Evolutionary conservation across 92 coral and sea anemone genomes (phyloP).

Genomic region (Bergia sp.): DNA sequence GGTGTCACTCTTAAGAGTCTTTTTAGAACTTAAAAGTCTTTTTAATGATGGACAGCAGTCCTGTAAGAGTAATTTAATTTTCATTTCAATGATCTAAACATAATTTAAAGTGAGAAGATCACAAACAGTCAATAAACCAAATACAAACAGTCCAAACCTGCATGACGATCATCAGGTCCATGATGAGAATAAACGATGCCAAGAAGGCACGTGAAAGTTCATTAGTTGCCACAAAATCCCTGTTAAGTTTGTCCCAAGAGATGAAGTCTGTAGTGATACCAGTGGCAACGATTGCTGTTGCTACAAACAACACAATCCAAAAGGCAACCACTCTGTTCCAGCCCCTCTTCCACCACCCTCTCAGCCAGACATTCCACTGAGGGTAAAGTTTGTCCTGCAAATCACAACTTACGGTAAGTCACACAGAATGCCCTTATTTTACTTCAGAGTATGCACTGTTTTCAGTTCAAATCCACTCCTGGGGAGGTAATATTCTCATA

Average conservation of each 20-base stretch:
- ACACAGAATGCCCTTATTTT: background rate
- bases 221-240: slow-evolving; percentile 92
- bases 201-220: slow-evolving; percentile 97
- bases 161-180: slow-evolving; percentile 93
- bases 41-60: too few species aligned
- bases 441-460: background rate
- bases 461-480: too few species aligned
- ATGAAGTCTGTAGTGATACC: slow-evolving; percentile 87
- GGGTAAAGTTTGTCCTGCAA: slow-evolving; percentile 92
- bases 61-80: too few species aligned
- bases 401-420: background rate
- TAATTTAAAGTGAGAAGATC: too few species aligned
- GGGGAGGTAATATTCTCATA: too few species aligned
- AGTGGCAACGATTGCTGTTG: slow-evolving; percentile 90
- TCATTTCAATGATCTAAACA: too few species aligned
- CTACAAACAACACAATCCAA: slow-evolving; percentile 85
- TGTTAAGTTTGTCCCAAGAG: slow-evolving; percentile 83
- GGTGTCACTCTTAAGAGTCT: too few species aligned
- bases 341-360: slow-evolving; percentile 86
- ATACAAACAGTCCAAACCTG: slow-evolving; percentile 64
- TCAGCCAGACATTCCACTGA: slow-evolving; percentile 79
- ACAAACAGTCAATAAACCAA: background rate
- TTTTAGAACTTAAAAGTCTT: too few species aligned
- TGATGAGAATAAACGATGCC: slow-evolving; percentile 85
- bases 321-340: slow-evolving; percentile 91